A percentile compares a stretch with the other conserved stretches of the same genome.
These are phyloP conservation scores for Bombus turneri DNA, from an alignment of 1,140 invertebrate genomes.

Conservation along the genomic window DNA sequence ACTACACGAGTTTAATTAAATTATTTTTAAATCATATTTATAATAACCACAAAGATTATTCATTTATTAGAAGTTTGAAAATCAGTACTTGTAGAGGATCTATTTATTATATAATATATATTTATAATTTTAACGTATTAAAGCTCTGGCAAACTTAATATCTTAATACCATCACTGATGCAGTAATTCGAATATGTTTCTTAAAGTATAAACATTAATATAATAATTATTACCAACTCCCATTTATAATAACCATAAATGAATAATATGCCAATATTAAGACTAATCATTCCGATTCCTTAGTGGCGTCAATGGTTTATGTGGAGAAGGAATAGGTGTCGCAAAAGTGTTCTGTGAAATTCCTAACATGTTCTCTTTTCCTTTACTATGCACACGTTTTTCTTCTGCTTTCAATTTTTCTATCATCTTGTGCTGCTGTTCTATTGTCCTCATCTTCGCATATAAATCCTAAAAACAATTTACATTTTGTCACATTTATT, in stretches of 20 bases:
- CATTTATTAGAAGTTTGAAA: too few relatives aligned
- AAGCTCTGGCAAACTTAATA: too few relatives aligned
- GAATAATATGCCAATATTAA: background rate
- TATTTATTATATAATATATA: too few relatives aligned
- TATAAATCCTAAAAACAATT: conserved; percentile 77
- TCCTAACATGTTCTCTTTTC: conserved; percentile 77
- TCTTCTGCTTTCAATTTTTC: conserved; percentile 73
- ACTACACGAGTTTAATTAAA: background rate
- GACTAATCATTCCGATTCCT: conserved; percentile 77
- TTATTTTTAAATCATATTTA: background rate
- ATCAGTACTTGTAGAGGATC: too few relatives aligned
- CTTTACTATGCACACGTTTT: conserved; percentile 72
- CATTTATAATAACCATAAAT: background rate
- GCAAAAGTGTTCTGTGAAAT: conserved; percentile 57
- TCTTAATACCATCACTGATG: too few relatives aligned
- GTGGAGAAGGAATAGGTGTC: conserved; percentile 75
- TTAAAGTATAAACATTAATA: background rate
- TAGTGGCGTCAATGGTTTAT: conserved; percentile 74
- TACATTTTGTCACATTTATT: background rate
- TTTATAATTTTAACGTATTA: too few relatives aligned
- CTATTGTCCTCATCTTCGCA: conserved; percentile 69
- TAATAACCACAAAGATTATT: background rate
- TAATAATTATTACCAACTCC: background rate
- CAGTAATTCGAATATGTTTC: too few relatives aligned
- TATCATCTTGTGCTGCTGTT: conserved; percentile 71